Evolutionary conservation across 2,113 vertebrate genomes (phyloP), one percentile per base, ranked within the genome.

Genomic region (Podilymbus podiceps): DNA sequence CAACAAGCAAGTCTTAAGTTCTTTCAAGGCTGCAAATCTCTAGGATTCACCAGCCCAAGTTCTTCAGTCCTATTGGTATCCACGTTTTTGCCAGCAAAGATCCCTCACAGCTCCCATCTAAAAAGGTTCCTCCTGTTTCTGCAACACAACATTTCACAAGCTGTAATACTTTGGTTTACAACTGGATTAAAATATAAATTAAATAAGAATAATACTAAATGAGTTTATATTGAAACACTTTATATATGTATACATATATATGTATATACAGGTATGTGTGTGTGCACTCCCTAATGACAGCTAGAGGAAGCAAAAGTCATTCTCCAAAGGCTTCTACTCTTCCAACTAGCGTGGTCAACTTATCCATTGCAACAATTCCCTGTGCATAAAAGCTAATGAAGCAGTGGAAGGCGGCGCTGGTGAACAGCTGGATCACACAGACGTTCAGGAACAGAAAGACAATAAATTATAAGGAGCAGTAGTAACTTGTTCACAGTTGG

Each of bases 391-490:
- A 94, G 91, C 93, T 94, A 93, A 80, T 15, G 93, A 93, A 98
- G 96, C 76, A 91, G 64, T 97, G 95, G 94, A 95, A 95, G 90
- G 84, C 58, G 93, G 82, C 16, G 78, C 85, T 96, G 92, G 77
- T 8, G 40, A 95, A 33, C 85, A 96, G 92, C 76, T 46, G 40
- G 33, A 53, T 88, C 80, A 79, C 63, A 89, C 68, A 95, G 87
- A 92, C 7, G 12, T 66, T 85, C 71, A 85, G 73, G 84, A 85
- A 92, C 76, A 93, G 66, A 95, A 96, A 77, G 85, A 95, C 64
- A 97, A 97, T 97, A 97, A 98, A 97, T 95, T 95, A 96, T 31
- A 96, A 92, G 64, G 88, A 94, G 93, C 50, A 96, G 85, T 94
- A 97, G 86, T 95, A 96, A 96, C 22, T 93, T 97, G 86, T 96